Evolutionary conservation across 2,888 invertebrate genomes (phyloP).

Genomic region (Volucella bombylans): DNA sequence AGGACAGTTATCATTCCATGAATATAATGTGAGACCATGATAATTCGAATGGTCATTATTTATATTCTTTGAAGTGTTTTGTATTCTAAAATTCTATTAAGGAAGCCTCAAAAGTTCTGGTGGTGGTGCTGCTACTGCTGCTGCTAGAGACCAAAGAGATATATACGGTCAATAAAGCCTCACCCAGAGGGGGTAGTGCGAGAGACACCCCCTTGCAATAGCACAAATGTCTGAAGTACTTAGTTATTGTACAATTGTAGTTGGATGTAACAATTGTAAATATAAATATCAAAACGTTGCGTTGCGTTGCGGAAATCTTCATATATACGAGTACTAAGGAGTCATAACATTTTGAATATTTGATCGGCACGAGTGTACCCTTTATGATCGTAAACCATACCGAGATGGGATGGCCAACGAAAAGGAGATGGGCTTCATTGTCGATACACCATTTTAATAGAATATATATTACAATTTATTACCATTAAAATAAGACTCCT

Average conservation of each 20-base stretch:
- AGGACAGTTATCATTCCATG: constrained; percentile 74
- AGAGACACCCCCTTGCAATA: constrained; percentile 7
- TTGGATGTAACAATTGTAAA: constrained; percentile 64
- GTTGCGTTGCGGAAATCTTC: constrained; percentile 30
- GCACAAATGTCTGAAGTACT: background rate
- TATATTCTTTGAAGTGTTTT: constrained; percentile 81
- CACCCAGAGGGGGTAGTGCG: constrained; percentile 22
- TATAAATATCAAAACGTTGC: constrained; percentile 65
- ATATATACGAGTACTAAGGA: constrained; percentile 18
- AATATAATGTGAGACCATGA: constrained; percentile 77
- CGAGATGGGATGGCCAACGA: no score
- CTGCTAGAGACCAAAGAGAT: constrained; percentile 9
- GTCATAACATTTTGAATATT: constrained; percentile 52
- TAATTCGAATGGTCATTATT: constrained; percentile 82
- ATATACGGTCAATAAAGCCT: constrained; percentile 33
- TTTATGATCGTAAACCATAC: no score
- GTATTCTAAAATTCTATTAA: constrained; percentile 82
- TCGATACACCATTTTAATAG: no score
- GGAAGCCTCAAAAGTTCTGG: constrained; percentile 75
- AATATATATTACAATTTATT: no score
- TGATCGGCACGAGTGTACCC: constrained; percentile 13
- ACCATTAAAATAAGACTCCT: no score
- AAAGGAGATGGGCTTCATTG: no score
- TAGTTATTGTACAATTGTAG: constrained; percentile 29
- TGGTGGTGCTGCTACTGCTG: constrained; percentile 8